These are phyloP conservation scores for Etheostoma nigrum DNA, from an alignment of 2,797 vertebrate species.

Conservation along the genomic window DNA sequence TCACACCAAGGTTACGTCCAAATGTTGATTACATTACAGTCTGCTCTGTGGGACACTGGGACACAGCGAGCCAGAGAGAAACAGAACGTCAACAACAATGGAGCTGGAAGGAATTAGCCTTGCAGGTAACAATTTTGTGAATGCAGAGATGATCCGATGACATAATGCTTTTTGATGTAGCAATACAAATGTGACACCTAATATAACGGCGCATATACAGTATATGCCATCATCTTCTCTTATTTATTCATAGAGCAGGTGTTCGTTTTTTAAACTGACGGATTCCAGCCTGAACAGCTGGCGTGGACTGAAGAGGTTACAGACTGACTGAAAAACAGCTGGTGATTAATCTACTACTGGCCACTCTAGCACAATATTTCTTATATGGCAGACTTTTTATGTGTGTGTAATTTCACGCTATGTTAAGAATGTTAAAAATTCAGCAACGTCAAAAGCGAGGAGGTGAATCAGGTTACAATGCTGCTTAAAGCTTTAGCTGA, in stretches of 20 bases:
- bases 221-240: not conserved
- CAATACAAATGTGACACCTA: not conserved
- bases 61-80: not conserved
- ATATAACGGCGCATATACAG: not conserved
- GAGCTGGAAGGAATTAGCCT: not conserved
- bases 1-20: not conserved
- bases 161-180: not conserved
- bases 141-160: not conserved
- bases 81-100: not conserved
- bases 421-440: not conserved
- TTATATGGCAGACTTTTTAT: too few relatives aligned
- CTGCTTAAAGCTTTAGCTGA: not conserved
- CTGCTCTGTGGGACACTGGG: constrained; percentile 8
- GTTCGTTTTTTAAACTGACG: not conserved
- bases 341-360: too few relatives aligned
- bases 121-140: not conserved
- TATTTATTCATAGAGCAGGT: not conserved
- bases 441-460: not conserved
- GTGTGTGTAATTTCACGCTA: too few relatives aligned
- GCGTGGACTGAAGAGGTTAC: not conserved
- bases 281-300: not conserved
- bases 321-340: not conserved
- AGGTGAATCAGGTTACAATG: not conserved
- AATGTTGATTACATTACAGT: constrained; percentile 26
- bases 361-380: too few relatives aligned